phyloP scores from a whole-genome alignment of 2,888 invertebrate genomes.

The Geophilus truncorum region DNA sequence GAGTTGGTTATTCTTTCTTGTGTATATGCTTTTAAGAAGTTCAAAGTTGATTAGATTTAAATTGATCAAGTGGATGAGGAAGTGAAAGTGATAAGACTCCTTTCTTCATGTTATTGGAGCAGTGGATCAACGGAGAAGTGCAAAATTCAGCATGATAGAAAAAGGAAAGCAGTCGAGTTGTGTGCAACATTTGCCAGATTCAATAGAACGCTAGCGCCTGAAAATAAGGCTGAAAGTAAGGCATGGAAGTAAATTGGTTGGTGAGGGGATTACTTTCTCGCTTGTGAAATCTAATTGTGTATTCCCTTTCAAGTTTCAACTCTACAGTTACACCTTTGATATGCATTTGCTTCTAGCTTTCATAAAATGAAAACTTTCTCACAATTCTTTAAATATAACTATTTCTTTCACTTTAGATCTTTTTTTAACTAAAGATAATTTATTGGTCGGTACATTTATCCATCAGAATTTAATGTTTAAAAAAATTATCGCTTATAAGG shows the following conservation, averaged over 20 bases:
- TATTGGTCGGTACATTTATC: too few species aligned
- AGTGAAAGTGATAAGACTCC: neutral
- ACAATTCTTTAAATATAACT: neutral
- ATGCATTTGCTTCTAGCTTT: neutral
- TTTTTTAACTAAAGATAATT: neutral
- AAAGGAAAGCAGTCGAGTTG: neutral
- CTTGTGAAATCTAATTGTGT: neutral
- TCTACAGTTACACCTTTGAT: neutral
- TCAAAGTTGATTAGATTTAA: neutral
- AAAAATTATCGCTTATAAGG: too few species aligned
- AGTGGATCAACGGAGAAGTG: neutral
- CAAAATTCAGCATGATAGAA: neutral
- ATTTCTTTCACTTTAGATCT: neutral
- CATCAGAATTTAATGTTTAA: too few species aligned
- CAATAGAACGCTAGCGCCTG: neutral
- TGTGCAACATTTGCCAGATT: conserved; percentile 20
- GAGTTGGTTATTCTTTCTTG: neutral
- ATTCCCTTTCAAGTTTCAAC: neutral
- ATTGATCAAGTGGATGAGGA: neutral
- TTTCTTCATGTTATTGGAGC: neutral
- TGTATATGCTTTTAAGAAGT: neutral
- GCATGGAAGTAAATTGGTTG: neutral
- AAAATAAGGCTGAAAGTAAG: neutral
- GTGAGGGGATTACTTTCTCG: neutral
- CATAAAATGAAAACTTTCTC: neutral